phyloP scores from a whole-genome alignment of 1,140 invertebrate genomes.

The Cydia amplana region DNA sequence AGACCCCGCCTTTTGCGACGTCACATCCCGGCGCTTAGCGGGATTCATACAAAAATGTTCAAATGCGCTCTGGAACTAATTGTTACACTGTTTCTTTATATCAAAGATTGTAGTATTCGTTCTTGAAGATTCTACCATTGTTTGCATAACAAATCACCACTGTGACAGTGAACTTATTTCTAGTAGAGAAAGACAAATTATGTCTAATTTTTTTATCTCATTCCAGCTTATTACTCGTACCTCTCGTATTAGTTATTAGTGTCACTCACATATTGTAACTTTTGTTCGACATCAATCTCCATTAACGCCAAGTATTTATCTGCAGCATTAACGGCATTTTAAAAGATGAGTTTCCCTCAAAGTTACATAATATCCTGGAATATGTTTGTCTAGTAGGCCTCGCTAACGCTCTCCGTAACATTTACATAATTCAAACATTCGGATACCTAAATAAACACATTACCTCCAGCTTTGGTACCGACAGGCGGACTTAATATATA shows the following conservation, averaged over 20 bases:
- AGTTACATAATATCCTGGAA: conserved; percentile 26
- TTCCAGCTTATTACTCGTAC: no score
- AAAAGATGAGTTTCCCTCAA: not conserved
- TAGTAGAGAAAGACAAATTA: no score
- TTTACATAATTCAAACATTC: conserved; percentile 28
- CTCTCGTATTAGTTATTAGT: no score
- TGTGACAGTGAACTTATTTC: no score
- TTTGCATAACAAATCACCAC: no score
- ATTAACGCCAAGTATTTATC: not conserved
- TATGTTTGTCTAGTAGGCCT: conserved; percentile 23
- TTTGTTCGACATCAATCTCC: not conserved
- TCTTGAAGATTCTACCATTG: not conserved
- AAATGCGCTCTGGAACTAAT: conserved; percentile 16
- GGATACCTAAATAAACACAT: conserved; percentile 30
- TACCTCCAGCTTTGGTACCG: conserved; percentile 30
- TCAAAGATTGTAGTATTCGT: not conserved
- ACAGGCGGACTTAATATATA: conserved; percentile 29
- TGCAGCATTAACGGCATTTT: not conserved
- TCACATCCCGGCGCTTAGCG: not conserved
- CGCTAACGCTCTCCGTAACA: conserved; percentile 17
- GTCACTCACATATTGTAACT: no score
- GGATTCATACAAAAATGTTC: conserved; percentile 15
- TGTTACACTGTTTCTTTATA: not conserved
- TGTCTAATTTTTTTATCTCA: no score
- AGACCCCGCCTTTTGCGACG: conserved; percentile 14